Base-by-base conservation (phyloP, 2,888 invertebrate species). In the Scaptomyza reducta region DNA sequence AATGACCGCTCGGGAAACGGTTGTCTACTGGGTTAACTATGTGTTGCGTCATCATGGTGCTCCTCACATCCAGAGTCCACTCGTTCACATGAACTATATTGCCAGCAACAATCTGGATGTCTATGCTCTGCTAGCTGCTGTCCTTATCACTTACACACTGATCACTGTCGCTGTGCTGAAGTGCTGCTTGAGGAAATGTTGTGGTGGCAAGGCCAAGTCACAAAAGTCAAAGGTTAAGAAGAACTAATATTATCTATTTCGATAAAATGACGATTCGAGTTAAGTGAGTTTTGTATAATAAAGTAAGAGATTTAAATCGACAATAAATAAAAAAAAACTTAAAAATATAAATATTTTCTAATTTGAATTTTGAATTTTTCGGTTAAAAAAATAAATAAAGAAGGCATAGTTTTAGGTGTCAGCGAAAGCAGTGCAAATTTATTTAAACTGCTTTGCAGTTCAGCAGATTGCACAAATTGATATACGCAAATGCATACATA, bases 1-100 rank as follows among this genome's bases (percentile, higher is more conserved):
- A 0, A 82, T 93, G 89, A 91, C 85, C 29, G 92, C 93, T 0
- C 86, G 92, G 42, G 92, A 94, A 53, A 93, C 92, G 1, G 93
- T 93, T 0, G 90, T 93, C 63, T 94, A 89, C 83, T 94, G 94
- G 94, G 91, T 93, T 10, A 93, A 94, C 70, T 94, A 94, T 77
- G 92, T 94, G 0, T 90, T 94, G 2, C 92, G 94, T 46, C 90
- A 94, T 83, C 93, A 93, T 57, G 94, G 94, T 14, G 93, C 93
- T 0, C 79, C 89, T 1, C 93, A 92, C 59, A 92, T 94, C 78
- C 93, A 93, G 72, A 93, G 93, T 86, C 93, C 93, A 1, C 91
- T 93, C 1, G 79, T 92, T 6, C 88, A 92, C 33, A 81, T 94
- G 70, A 92, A 89, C 65, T 91, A 91, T 88, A 58, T 93, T 4